phyloP scores from a whole-genome alignment of 2,797 vertebrate genomes.

The Xiphophorus birchmanni region DNA sequence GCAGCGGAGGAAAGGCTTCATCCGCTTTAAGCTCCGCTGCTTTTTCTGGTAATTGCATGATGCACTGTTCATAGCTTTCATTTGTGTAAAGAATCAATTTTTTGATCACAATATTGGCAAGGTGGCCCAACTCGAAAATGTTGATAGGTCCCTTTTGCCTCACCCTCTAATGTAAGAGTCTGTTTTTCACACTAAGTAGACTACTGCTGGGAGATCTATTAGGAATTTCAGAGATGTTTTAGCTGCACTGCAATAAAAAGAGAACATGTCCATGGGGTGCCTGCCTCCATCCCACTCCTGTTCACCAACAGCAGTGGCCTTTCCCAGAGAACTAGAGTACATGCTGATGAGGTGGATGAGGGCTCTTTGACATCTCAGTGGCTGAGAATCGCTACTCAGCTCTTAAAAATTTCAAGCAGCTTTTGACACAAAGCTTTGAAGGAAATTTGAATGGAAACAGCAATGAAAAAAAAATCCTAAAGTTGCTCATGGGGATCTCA shows the following conservation, averaged over 20 bases:
- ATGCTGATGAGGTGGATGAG: constrained; percentile 53
- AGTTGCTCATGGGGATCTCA: constrained; percentile 24
- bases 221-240: constrained; percentile 36
- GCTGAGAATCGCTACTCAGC: constrained; percentile 27
- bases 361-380: constrained; percentile 37
- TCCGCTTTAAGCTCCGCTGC: constrained; percentile 28
- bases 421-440: constrained; percentile 51
- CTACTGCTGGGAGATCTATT: constrained; percentile 21
- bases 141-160: constrained; percentile 7
- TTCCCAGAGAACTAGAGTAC: constrained; percentile 30
- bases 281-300: constrained; percentile 44
- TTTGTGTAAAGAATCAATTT: constrained; percentile 23
- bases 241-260: constrained; percentile 40
- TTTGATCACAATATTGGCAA: constrained; percentile 24
- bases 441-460: constrained; percentile 49
- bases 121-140: constrained; percentile 11
- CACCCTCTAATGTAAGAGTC: constrained; percentile 3
- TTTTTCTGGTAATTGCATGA: constrained; percentile 22
- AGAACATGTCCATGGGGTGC: constrained; percentile 23
- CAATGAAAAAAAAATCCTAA: constrained; percentile 22
- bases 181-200: constrained; percentile 30
- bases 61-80: constrained; percentile 12
- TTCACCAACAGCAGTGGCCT: constrained; percentile 43
- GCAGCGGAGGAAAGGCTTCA: constrained; percentile 27
- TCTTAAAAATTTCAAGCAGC: constrained; percentile 50